Base-by-base conservation (phyloP, 2,888 invertebrate species). In the Agonopterix alstromeriana region DNA sequence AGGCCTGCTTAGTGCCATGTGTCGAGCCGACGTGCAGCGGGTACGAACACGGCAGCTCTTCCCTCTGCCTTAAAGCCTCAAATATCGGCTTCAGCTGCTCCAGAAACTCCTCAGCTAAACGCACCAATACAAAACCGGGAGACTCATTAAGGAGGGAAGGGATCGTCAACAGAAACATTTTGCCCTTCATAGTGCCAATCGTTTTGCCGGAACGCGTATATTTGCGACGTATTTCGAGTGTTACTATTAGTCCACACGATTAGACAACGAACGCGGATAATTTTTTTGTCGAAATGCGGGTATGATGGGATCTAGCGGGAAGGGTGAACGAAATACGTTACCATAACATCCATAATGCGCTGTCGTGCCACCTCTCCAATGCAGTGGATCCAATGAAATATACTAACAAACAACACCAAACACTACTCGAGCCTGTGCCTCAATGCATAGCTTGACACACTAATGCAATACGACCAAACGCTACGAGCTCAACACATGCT, bases 11-110 rank as follows among this genome's bases (percentile, higher is more conserved):
- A 73, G 89, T 89, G 90, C 91, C 82, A 88, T 92, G 85, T 84
- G 92, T 87, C 76, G 91, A 85, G 81, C 92, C 93, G 92, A 95
- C 94, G 90, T 95, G 95, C 86, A 95, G 93, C 75, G 96, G 96
- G 90, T 95, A 96, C 77, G 96, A 95, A 90, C 95, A 95, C 80
- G 96, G 96, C 72, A 95, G 93, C 89, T 96, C 95, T 90, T 96
- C 95, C 83, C 95, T 94, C 85, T 95, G 95, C 81, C 97, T 93
- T 82, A 97, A 92, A 89, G 94, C 94, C 91, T 97, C 96, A 93
- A 97, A 97, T 90, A 97, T 96, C 79, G 97, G 97, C 94, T 94
- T 96, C 93, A 97, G 92, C 91, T 97, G 96, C 91, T 93, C 95
- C 94, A 97, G 93, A 91, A 97, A 95, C 92, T 96, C 96, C 91